A percentile compares a stretch with the other conserved stretches of the same genome.
phyloP scores from a whole-genome alignment of 2,888 invertebrate genomes.

The Corbicula japonica region DNA sequence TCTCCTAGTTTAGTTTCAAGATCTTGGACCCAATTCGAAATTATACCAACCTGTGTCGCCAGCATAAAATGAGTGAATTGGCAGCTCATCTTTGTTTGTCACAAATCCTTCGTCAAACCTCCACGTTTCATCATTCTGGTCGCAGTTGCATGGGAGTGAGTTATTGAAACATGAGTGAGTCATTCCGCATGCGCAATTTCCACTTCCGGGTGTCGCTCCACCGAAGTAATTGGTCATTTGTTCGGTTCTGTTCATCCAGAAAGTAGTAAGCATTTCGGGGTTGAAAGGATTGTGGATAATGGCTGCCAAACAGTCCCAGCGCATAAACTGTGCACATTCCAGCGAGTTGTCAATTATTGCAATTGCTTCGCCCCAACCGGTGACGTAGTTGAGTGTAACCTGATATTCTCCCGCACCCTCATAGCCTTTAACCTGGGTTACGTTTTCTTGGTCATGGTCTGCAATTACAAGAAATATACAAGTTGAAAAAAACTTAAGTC shows the following conservation, averaged over 20 bases:
- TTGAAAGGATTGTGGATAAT: slow-evolving; percentile 79
- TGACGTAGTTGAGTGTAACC: slow-evolving; percentile 67
- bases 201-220: slow-evolving; percentile 77
- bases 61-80: slow-evolving; percentile 80
- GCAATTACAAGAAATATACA: neutral
- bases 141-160: slow-evolving; percentile 81
- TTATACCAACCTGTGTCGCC: slow-evolving; percentile 82
- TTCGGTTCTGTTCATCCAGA: slow-evolving; percentile 77
- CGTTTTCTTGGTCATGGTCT: slow-evolving; percentile 79
- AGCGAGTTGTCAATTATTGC: slow-evolving; percentile 80
- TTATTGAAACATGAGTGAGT: slow-evolving; percentile 73
- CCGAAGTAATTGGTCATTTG: slow-evolving; percentile 78
- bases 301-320: slow-evolving; percentile 82
- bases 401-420: slow-evolving; percentile 81
- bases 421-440: slow-evolving; percentile 75
- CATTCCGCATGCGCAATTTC: slow-evolving; percentile 82
- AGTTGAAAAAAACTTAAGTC: no score
- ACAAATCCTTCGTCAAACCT: slow-evolving; percentile 80
- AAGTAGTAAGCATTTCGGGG: slow-evolving; percentile 74
- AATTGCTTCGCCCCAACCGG: slow-evolving; percentile 69
- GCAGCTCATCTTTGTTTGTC: slow-evolving; percentile 80
- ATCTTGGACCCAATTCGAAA: neutral
- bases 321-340: slow-evolving; percentile 80
- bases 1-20: neutral
- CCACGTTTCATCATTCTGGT: slow-evolving; percentile 81